Base-by-base conservation (phyloP, 1,140 invertebrate genomes). In the Charaxes varanes region DNA sequence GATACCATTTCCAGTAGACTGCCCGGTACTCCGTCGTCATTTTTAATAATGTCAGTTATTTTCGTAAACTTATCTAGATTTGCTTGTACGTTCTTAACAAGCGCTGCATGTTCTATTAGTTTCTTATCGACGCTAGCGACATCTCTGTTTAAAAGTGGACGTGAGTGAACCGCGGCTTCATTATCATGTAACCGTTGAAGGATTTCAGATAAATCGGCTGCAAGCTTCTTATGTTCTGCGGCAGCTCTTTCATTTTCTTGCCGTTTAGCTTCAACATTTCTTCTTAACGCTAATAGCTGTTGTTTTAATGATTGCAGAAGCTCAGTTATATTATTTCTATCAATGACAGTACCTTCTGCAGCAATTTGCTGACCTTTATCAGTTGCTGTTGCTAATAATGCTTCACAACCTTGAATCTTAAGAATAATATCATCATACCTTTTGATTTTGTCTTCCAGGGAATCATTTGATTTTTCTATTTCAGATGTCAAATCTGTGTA, bases 361-460 rank as follows among this genome's bases (percentile, higher is more conserved):
- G 93, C 93, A 13, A 98, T 96, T 68, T 95, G 93, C 64, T 95
- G 93, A 1, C 94, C 96, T 80, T 97, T 97, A 57, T 97, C 95
- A 11, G 90, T 91, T 0, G 95, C 94, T 11, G 92, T 90, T 0
- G 93, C 92, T 4, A 97, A 72, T 5, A 92, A 85, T n/a, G 93
- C 94, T 69, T 97, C 95, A 68, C 92, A 94, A 62, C 94, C 92
- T 78, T 95, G 93, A 26, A 95, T 94, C 62, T 94, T 94, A 0
- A 89, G 63, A 49, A 94, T 93, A 0, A 93, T 90, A 53, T 95
- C 92, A 68, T 96, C 91, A 53, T 96, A 97, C 42, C 91, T 90
- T 53, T 93, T 92, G 22, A 98, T 94, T 68, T 96, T 96, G 18
- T 96, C 94, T 66, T 94, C 90, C 2, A 93, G 87, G 0, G 92